Evolutionary conservation across 1,140 invertebrate genomes (phyloP).

Genomic region (Drosophila dunni): DNA sequence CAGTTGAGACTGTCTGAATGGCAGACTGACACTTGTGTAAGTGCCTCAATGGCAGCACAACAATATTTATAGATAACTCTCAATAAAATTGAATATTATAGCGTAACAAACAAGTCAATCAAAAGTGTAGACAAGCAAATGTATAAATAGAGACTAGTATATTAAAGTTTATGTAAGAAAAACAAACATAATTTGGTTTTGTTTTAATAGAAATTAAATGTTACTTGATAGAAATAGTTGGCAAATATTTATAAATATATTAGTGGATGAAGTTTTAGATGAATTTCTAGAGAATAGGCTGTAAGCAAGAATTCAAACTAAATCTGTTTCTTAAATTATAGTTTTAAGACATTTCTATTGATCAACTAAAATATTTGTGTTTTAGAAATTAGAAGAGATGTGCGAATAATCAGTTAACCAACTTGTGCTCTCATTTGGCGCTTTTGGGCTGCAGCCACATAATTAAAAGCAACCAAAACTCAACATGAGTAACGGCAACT

Average conservation of each 20-base stretch:
- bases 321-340: no score
- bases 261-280: no score
- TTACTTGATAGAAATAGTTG: no score
- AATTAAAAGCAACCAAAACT: slow-evolving; percentile 50
- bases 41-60: slow-evolving; percentile 17
- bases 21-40: slow-evolving; percentile 30
- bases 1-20: slow-evolving; percentile 25
- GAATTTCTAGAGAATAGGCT: no score
- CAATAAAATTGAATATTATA: background rate
- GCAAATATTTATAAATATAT: no score
- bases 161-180: background rate
- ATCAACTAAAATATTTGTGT: no score
- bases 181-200: no score
- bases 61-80: slow-evolving; percentile 21
- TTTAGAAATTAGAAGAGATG: background rate
- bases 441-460: slow-evolving; percentile 23
- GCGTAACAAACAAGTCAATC: background rate
- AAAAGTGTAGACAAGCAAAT: background rate
- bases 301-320: no score
- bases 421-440: slow-evolving; percentile 9
- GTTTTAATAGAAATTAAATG: no score
- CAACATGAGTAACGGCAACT: slow-evolving; percentile 11
- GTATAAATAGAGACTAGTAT: no score
- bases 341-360: no score
- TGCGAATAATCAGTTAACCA: slow-evolving; percentile 3